Percentiles rank a stretch among this genome's conserved stretches.
Conservation (phyloP, 1,140 invertebrate species). For the Drosophila cardini region DNA sequence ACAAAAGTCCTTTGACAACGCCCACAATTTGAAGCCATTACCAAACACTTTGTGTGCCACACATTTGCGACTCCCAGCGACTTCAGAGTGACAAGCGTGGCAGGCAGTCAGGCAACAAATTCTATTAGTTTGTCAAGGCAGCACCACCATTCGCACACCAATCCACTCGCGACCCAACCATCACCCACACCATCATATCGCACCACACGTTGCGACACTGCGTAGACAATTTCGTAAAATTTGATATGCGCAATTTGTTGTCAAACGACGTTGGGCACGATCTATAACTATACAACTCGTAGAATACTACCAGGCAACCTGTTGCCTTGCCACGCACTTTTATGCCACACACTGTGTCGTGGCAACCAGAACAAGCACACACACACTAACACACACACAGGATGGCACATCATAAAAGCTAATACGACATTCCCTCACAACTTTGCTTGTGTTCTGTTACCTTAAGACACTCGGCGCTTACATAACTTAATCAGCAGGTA, state of each 20-base stretch:
- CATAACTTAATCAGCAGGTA: conserved; percentile 61
- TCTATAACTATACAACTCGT: conserved; percentile 29
- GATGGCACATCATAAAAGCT: conserved; percentile 62
- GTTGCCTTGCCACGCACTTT: conserved; percentile 75
- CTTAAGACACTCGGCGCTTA: conserved; percentile 44
- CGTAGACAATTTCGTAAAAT: conserved; percentile 76
- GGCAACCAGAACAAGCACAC: conserved; percentile 21
- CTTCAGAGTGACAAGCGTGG: conserved; percentile 5
- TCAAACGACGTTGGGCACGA: conserved; percentile 61
- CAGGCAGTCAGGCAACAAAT: conserved; percentile 63
- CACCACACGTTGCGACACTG: conserved; percentile 13
- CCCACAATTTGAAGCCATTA: conserved; percentile 74
- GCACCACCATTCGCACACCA: background rate
- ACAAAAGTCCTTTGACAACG: conserved; percentile 58
- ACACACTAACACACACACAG: background rate
- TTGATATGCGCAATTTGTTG: conserved; percentile 83
- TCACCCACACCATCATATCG: conserved; percentile 6
- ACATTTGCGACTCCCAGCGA: conserved; percentile 15
- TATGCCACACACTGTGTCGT: conserved; percentile 40
- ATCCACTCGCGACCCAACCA: too few species aligned
- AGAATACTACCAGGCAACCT: conserved; percentile 62
- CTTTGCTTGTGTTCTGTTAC: conserved; percentile 28
- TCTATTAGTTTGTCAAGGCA: conserved; percentile 78
- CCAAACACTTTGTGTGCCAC: conserved; percentile 68
- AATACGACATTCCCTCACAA: conserved; percentile 46